A percentile compares a stretch with the other conserved stretches of the same genome.
These are phyloP conservation scores for Prionailurus bengalensis DNA, from an alignment of 2,113 vertebrate species.

Conservation along the genomic window DNA sequence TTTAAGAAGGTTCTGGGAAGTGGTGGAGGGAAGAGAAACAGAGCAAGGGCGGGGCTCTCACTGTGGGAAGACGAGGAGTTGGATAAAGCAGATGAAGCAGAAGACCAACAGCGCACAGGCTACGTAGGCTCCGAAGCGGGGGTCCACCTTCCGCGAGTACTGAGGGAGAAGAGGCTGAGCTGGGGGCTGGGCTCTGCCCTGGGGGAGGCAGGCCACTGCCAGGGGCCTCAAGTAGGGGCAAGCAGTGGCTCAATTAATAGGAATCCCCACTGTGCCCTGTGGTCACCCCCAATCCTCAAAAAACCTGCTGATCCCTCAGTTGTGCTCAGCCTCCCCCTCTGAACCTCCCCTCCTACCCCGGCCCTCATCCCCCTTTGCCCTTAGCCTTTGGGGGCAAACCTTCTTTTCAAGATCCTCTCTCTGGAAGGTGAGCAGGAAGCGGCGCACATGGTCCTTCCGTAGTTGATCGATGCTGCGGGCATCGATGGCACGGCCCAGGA, in stretches of 20 bases:
- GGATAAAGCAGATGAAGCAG: conserved; percentile 97
- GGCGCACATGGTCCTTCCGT: conserved; percentile 97
- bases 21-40: background rate
- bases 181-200: background rate
- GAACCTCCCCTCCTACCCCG: background rate
- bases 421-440: conserved; percentile 98
- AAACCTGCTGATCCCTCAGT: background rate
- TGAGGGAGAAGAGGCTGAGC: conserved; percentile 74
- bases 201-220: background rate
- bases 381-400: conserved; percentile 84
- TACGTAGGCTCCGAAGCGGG: conserved; percentile 95
- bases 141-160: conserved; percentile 97
- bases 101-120: conserved; percentile 96
- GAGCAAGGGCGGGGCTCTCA: conserved; percentile 84
- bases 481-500: conserved; percentile 96
- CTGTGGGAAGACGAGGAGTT: conserved; percentile 96
- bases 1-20: background rate
- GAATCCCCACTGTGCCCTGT: background rate
- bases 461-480: conserved; percentile 98
- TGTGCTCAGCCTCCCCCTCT: background rate
- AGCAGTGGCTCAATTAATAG: background rate
- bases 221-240: background rate
- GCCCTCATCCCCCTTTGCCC: background rate
- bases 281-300: background rate
- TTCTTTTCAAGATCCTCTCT: conserved; percentile 96